Evolutionary conservation across 2,888 invertebrate genomes (phyloP).

Genomic region (Galerucella pusilla): DNA sequence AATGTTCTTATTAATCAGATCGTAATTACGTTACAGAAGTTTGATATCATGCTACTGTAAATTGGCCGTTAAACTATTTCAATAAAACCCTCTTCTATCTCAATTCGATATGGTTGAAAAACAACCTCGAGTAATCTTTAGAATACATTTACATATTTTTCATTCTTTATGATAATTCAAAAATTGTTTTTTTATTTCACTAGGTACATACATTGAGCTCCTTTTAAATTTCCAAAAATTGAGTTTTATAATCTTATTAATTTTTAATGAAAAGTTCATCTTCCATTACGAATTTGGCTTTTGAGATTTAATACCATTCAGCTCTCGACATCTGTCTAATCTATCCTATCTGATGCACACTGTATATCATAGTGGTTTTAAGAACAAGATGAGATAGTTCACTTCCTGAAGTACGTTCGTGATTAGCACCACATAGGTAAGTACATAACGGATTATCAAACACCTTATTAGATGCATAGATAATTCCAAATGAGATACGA

Average conservation of each 20-base stretch:
- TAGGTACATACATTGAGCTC: not conserved
- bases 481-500: constrained; percentile 37
- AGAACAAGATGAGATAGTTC: constrained; percentile 37
- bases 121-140: not conserved
- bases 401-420: constrained; percentile 48
- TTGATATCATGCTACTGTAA: constrained; percentile 8
- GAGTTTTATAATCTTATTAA: too few relatives aligned
- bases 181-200: not conserved
- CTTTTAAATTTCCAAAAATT: too few relatives aligned
- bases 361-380: constrained; percentile 14
- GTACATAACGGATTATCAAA: constrained; percentile 45
- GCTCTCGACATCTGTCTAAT: not conserved
- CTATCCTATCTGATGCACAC: not conserved
- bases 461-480: constrained; percentile 48
- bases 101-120: not conserved
- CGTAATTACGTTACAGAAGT: constrained; percentile 25
- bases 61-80: constrained; percentile 15
- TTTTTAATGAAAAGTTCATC: not conserved
- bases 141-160: not conserved
- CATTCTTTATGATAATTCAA: not conserved
- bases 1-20: constrained; percentile 31
- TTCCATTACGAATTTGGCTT: not conserved
- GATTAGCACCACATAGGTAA: constrained; percentile 45
- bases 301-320: not conserved
- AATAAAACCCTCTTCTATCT: constrained; percentile 6